Evolutionary conservation across 2,113 vertebrate genomes (phyloP).

Genomic region (Engystomops pustulosus): DNA sequence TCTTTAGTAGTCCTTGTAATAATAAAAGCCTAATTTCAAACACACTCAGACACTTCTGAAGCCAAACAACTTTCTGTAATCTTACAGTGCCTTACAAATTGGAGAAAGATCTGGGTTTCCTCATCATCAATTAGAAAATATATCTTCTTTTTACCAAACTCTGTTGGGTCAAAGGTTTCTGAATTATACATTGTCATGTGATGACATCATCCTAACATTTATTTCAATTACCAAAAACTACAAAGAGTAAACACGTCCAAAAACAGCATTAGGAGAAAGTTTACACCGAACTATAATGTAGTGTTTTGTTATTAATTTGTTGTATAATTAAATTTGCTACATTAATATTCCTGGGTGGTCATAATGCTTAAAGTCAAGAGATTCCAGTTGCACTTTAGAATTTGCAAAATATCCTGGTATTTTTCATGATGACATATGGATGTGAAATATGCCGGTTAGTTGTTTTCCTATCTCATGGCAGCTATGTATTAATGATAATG

Average conservation of each 20-base stretch:
- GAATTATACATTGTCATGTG: conserved; percentile 12
- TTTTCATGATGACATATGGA: conserved; percentile 14
- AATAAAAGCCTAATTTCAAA: conserved; percentile 61
- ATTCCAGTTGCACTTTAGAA: not conserved
- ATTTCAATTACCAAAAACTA: conserved; percentile 29
- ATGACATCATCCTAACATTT: conserved; percentile 14
- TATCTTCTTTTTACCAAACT: conserved; percentile 23
- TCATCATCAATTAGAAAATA: conserved; percentile 58
- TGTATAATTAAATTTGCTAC: not conserved
- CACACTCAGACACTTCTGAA: conserved; percentile 25
- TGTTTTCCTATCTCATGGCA: conserved; percentile 30
- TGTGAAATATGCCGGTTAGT: conserved; percentile 18
- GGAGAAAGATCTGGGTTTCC: conserved; percentile 63
- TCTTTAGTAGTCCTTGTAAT: conserved; percentile 19
- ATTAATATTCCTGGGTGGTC: conserved; percentile 24
- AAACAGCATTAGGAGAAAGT: not conserved
- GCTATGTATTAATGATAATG: conserved; percentile 26
- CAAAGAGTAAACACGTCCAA: not conserved
- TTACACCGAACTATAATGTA: not conserved
- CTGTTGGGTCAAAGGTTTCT: conserved; percentile 18
- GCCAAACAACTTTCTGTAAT: conserved; percentile 62
- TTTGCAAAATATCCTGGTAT: not conserved
- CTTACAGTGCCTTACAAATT: conserved; percentile 57
- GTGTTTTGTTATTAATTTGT: not conserved
- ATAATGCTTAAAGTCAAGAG: not conserved